Evolutionary conservation across 1,140 invertebrate genomes (phyloP).

Genomic region (Drosophila azteca): DNA sequence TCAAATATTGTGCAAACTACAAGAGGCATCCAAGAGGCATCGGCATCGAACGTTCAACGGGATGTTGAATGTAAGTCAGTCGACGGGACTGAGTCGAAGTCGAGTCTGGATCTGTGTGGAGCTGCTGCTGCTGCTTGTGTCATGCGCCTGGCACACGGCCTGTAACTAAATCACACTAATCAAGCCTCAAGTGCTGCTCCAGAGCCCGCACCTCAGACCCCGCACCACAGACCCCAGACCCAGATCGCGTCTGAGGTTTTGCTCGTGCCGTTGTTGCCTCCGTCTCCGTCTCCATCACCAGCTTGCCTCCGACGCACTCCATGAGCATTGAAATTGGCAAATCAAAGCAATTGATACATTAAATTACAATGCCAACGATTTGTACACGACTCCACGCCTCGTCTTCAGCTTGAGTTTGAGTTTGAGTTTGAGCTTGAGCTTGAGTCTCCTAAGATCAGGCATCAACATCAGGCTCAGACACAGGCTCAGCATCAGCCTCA

Average conservation of each 20-base stretch:
- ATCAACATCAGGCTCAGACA: conserved; percentile 2
- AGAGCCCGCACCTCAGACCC: conserved; percentile 5
- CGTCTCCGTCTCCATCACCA: conserved; percentile 27
- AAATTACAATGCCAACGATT: conserved; percentile 82
- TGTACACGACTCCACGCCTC: conserved; percentile 79
- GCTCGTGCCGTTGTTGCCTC: conserved; percentile 67
- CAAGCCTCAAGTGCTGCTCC: conserved; percentile 73
- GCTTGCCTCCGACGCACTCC: conserved; percentile 57
- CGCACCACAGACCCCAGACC: conserved; percentile 29
- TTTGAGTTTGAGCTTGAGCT: neutral
- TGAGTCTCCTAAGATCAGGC: conserved; percentile 15
- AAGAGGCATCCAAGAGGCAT: conserved; percentile 62
- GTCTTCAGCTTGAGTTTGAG: conserved; percentile 29
- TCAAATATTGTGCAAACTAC: conserved; percentile 82
- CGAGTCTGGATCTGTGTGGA: conserved; percentile 4
- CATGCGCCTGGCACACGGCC: conserved; percentile 80
- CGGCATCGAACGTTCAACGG: conserved; percentile 75
- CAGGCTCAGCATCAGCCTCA: neutral
- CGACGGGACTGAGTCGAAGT: conserved; percentile 1
- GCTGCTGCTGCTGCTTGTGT: conserved; percentile 48
- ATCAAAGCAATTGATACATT: conserved; percentile 83
- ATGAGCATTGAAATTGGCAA: conserved; percentile 75
- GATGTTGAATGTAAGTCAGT: conserved; percentile 56
- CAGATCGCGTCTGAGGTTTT: conserved; percentile 13
- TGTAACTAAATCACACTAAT: conserved; percentile 83